Conservation (phyloP, 2,888 invertebrate species). For the Apodemia duryi region DNA sequence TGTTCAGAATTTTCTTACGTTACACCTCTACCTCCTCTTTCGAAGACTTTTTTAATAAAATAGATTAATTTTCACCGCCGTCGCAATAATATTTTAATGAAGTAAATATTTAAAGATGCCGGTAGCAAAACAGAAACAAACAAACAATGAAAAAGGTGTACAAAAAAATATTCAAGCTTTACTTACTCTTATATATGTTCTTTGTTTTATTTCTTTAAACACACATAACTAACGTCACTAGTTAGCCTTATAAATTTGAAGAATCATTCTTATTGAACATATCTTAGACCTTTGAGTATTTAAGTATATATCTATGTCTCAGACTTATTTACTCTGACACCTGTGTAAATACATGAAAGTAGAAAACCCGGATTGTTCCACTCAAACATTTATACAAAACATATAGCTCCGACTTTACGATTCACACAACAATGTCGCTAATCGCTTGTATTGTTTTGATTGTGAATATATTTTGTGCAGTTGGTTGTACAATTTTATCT, state of each 20-base stretch:
- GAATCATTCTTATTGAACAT: background rate
- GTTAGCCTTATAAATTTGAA: background rate
- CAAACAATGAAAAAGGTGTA: no score
- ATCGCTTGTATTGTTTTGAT: conserved; percentile 12
- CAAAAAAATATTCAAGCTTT: no score
- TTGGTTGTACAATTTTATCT: conserved; percentile 31
- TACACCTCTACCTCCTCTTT: no score
- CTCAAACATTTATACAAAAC: background rate
- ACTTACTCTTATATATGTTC: no score
- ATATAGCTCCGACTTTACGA: background rate
- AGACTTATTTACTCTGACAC: conserved; percentile 33
- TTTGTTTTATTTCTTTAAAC: no score
- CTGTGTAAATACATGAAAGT: conserved; percentile 43
- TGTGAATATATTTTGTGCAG: conserved; percentile 11
- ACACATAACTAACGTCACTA: background rate
- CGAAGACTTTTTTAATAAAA: no score
- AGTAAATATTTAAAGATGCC: no score
- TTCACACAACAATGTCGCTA: conserved; percentile 3
- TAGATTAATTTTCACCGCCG: no score
- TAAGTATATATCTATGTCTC: background rate
- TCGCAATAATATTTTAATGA: no score
- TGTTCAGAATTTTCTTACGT: no score
- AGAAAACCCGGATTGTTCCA: background rate
- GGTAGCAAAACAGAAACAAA: no score
- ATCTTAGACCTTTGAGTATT: background rate